Conservation (phyloP, 2,113 vertebrate genomes). For the Paradoxurus hermaphroditus region DNA sequence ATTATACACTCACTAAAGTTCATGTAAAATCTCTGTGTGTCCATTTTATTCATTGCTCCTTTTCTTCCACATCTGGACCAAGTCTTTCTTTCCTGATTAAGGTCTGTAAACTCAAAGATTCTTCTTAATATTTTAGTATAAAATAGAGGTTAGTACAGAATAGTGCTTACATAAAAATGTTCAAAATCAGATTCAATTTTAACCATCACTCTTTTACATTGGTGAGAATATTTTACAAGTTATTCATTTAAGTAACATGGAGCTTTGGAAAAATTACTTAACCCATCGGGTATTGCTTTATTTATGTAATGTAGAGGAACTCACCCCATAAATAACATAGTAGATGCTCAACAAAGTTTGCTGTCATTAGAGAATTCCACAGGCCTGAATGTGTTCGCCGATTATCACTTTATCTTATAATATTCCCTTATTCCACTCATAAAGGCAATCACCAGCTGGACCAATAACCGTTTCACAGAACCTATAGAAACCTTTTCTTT, state of each 20-base stretch:
- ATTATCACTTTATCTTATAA: not conserved
- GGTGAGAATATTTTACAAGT: not conserved
- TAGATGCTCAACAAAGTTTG: not conserved
- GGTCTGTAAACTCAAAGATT: not conserved
- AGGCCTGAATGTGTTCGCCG: not conserved
- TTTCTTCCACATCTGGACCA: not conserved
- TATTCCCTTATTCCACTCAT: not conserved
- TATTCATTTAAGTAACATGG: not conserved
- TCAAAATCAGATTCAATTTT: not conserved
- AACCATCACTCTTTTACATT: not conserved
- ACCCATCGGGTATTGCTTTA: not conserved
- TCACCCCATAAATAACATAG: not conserved
- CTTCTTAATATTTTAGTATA: not conserved
- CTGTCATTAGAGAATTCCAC: not conserved
- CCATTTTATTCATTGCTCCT: not conserved
- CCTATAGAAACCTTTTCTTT: not conserved
- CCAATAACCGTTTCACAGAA: not conserved
- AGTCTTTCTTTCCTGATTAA: not conserved
- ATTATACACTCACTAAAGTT: not conserved
- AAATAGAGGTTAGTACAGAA: not conserved
- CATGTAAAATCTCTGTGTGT: not conserved
- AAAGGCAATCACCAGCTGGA: not conserved
- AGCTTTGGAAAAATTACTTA: not conserved
- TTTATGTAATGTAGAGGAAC: not conserved
- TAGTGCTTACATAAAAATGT: rapidly evolving